Conservation (phyloP, 2,888 invertebrate species). For the Sarcophaga caerulescens region DNA sequence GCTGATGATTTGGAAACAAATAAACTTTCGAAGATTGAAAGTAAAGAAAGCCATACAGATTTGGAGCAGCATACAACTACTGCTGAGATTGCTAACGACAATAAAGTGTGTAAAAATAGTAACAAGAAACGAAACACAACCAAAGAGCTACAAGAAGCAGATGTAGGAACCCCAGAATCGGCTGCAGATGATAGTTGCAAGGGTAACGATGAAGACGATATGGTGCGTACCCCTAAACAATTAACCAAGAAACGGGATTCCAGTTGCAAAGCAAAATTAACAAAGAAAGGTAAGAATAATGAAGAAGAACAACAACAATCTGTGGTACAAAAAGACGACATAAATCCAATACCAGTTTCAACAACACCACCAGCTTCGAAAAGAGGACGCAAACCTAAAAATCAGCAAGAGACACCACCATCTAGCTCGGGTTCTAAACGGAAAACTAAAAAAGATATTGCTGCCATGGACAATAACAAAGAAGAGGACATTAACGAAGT, state of each 20-base stretch:
- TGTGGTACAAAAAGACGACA: slow-evolving; percentile 14
- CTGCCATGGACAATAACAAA: neutral
- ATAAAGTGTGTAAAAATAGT: slow-evolving; percentile 12
- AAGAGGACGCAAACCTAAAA: slow-evolving; percentile 65
- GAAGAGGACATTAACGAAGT: slow-evolving; percentile 14
- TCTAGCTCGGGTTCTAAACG: slow-evolving; percentile 34
- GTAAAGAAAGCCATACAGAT: neutral
- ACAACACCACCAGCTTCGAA: slow-evolving; percentile 46
- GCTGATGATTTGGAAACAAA: neutral
- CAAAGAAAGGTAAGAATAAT: slow-evolving; percentile 49
- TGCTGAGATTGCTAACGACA: neutral
- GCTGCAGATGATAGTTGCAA: neutral
- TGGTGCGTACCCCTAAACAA: slow-evolving; percentile 38
- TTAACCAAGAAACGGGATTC: slow-evolving; percentile 47
- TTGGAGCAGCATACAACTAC: too few species aligned
- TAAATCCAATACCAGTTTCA: neutral
- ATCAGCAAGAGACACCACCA: slow-evolving; percentile 41
- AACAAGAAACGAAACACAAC: slow-evolving; percentile 16
- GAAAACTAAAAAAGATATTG: slow-evolving; percentile 45
- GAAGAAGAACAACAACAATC: slow-evolving; percentile 15
- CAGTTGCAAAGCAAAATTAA: slow-evolving; percentile 6
- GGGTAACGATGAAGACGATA: slow-evolving; percentile 26
- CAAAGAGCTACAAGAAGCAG: neutral
- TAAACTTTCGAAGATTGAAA: neutral
- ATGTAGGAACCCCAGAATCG: neutral